A percentile compares a stretch with the other conserved stretches of the same genome.
Evolutionary conservation across 1,140 invertebrate species (phyloP).

Genomic region (Hyphantria cunea): DNA sequence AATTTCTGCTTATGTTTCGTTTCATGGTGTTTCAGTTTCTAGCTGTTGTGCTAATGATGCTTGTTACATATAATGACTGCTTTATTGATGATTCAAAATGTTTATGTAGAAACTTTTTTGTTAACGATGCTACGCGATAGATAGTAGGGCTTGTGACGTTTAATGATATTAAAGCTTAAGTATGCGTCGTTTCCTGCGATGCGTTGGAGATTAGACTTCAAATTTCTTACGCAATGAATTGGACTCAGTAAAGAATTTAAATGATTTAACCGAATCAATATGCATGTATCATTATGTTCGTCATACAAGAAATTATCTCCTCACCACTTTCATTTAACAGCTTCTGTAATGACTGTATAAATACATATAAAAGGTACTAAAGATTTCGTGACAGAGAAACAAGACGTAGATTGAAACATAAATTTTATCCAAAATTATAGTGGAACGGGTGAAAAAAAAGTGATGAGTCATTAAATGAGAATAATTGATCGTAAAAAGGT

Average conservation of each 20-base stretch:
- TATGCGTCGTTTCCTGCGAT: too few relatives aligned
- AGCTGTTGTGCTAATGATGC: too few relatives aligned
- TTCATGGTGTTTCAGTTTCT: too few relatives aligned
- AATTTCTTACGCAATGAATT: neutral
- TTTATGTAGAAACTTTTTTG: too few relatives aligned
- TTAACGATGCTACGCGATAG: too few relatives aligned
- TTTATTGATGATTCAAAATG: too few relatives aligned
- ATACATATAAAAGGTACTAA: conserved; percentile 23
- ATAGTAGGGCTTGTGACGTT: too few relatives aligned
- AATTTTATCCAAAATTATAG: conserved; percentile 9
- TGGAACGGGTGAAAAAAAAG: conserved; percentile 9
- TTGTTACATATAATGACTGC: too few relatives aligned
- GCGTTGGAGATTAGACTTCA: neutral
- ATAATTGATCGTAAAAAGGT: conserved; percentile 29
- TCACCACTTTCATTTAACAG: conserved; percentile 6
- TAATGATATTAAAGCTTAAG: too few relatives aligned
- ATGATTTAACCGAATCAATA: neutral
- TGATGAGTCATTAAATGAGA: conserved; percentile 17
- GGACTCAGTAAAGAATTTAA: neutral
- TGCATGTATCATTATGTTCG: neutral
- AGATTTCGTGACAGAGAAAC: neutral
- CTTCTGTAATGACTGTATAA: conserved; percentile 20
- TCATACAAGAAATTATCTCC: conserved; percentile 2
- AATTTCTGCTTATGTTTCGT: too few relatives aligned
- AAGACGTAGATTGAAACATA: conserved; percentile 15